Evolutionary conservation across 2,797 vertebrate species (phyloP), one percentile per base, ranked within the genome.

Genomic region (Paedocypris micromegethes): DNA sequence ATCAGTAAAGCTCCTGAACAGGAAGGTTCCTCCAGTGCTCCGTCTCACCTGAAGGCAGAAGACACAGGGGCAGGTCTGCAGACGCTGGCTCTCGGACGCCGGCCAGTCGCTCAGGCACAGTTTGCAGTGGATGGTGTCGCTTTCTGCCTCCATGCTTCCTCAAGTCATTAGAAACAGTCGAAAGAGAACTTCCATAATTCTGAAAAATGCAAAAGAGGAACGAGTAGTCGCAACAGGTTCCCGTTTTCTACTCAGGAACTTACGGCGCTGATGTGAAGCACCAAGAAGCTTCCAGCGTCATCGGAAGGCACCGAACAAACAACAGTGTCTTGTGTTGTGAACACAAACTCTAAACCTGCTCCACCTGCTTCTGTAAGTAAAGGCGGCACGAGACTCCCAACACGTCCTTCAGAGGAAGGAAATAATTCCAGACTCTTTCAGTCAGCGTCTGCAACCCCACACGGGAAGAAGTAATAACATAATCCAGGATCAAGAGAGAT

Each of bases 71-170:
- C 96, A 98, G 79, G 89, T 87, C 72, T 88, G 90, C 80, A 98
- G 90, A 23, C 23, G 23, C 23, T 23, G 23, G 23, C 23, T 90
- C 78, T 91, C 90, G 72, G 88, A 85, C 57, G 85, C 54, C 23
- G 92, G 86, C 76, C 92, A 90, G 79, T 93, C 90, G 59, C 81
- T 93, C 68, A 98, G 87, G 80, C 96, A 98, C 54, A 98, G 88
- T 81, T 95, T 98, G 88, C 96, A 98, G 58, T 88, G 92, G 49
- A 79, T 66, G 0, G 56, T 68, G 7, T 9, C 54, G 0, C 46
- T 67, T 46, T 55, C 57, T 5, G 58, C 72, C 52, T 45, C 60
- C 53, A 74, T 71, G 66, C 40, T 41, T 5, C 64, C 23, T 47
- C 67, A 83, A 45, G 55, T 80, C 63, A 64, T 46, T 64, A 70